Conservation (phyloP, 1,140 invertebrate genomes). For the Drosophila kikkawai region DNA sequence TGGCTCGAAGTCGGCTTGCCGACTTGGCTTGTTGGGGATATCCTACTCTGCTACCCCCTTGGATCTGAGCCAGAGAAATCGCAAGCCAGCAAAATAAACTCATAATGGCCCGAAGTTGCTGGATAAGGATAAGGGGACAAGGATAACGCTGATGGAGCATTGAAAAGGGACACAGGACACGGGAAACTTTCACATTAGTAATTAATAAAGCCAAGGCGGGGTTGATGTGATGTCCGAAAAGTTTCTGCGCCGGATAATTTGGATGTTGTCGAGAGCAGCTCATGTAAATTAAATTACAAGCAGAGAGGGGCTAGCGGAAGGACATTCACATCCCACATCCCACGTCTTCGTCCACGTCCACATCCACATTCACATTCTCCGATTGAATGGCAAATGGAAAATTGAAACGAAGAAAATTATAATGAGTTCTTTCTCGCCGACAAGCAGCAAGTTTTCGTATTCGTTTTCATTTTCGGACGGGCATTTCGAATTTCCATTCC, state of each 20-base stretch:
- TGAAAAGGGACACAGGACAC: conserved; percentile 53
- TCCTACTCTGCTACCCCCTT: conserved; percentile 6
- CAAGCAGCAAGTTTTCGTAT: conserved; percentile 35
- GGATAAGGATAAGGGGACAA: conserved; percentile 1
- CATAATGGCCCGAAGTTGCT: conserved; percentile 55
- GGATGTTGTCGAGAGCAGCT: conserved; percentile 52
- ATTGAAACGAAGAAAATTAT: conserved; percentile 74
- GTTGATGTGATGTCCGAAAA: conserved; percentile 57
- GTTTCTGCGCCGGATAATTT: conserved; percentile 62
- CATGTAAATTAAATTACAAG: conserved; percentile 75
- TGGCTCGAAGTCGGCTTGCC: conserved; percentile 17
- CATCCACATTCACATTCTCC: conserved; percentile 28
- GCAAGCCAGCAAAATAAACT: conserved; percentile 45
- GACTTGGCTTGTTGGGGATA: conserved; percentile 21
- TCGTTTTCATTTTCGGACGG: conserved; percentile 30
- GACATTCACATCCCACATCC: conserved; percentile 9
- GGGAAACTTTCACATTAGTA: conserved; percentile 77
- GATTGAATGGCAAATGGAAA: conserved; percentile 70
- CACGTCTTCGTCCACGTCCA: conserved; percentile 24
- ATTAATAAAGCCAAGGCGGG: conserved; percentile 57
- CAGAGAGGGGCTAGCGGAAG: conserved; percentile 18
- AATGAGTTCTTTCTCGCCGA: conserved; percentile 65
- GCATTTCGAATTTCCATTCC: conserved; percentile 8
- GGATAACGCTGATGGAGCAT: conserved; percentile 29
- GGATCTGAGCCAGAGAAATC: conserved; percentile 46